Base-by-base conservation (phyloP, 1,140 invertebrate species). In the Babylonia areolata region DNA sequence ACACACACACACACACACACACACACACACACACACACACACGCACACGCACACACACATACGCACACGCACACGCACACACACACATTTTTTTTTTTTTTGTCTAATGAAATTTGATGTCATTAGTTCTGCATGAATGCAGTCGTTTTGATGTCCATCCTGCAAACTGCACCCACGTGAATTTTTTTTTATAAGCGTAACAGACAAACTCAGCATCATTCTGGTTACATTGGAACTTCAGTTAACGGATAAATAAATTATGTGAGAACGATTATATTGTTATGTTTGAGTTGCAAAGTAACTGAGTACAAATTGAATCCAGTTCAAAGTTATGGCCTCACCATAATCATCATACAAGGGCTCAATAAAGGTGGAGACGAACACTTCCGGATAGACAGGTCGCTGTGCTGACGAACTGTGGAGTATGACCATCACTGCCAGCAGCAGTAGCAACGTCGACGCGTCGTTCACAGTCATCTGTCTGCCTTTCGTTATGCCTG, bases 281-380 rank as follows among this genome's bases (percentile, higher is more conserved):
- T n/a, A n/a, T n/a, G n/a, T n/a, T n/a, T n/a, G n/a, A n/a, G n/a
- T n/a, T n/a, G n/a, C n/a, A n/a, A n/a, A n/a, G n/a, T n/a, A n/a
- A n/a, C n/a, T n/a, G n/a, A n/a, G n/a, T n/a, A n/a, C n/a, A n/a
- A n/a, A n/a, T n/a, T n/a, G n/a, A n/a, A n/a, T n/a, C n/a, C n/a
- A n/a, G n/a, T n/a, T n/a, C n/a, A n/a, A n/a, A n/a, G n/a, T n/a
- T 23, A 73, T 12, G 46, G 20, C 17, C 80, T 82, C 81, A 86
- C 85, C 85, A 5, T 37, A 83, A 33, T 86, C 69, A 51, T 86
- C 85, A 35, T 86, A 86, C 12, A 83, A 15, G 6, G 85, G 80
- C 31, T 73, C 79, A 17, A 86, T 84, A 69, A 42, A 73, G 0
- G 81, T 42, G 40, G 58, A 33, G 69, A 31, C 69, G 64, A 73